Evolutionary conservation across 2,797 vertebrate genomes (phyloP).

Genomic region (Chromis chromis): DNA sequence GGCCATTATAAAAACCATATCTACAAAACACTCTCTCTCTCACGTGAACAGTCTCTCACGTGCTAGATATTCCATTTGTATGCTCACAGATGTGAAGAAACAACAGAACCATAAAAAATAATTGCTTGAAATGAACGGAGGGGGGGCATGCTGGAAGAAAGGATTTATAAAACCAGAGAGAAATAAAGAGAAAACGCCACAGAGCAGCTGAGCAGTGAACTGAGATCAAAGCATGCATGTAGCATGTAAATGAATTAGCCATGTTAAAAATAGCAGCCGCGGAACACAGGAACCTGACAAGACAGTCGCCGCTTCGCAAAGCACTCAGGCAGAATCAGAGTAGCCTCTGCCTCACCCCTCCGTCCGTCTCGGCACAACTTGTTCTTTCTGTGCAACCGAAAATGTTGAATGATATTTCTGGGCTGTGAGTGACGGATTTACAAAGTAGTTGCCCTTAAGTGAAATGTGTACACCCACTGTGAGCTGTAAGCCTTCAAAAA

Average conservation of each 20-base stretch:
- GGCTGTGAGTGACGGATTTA: conserved; percentile 31
- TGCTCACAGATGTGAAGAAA: conserved; percentile 5
- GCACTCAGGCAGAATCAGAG: conserved; percentile 44
- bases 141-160: conserved; percentile 1
- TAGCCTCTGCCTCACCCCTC: conserved; percentile 38
- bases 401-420: conserved; percentile 29
- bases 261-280: conserved; percentile 77
- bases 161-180: conserved; percentile 6
- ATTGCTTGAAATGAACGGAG: conserved; percentile 25
- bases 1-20: not conserved
- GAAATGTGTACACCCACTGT: conserved; percentile 19
- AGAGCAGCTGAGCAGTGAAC: conserved; percentile 45
- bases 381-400: conserved; percentile 18
- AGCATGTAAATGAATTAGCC: conserved; percentile 80
- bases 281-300: conserved; percentile 55
- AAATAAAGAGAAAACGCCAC: conserved; percentile 16
- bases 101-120: not conserved
- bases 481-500: conserved; percentile 44
- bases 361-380: conserved; percentile 1
- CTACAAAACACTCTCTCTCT: not conserved
- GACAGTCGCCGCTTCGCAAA: conserved; percentile 57
- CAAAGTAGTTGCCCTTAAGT: conserved; percentile 38
- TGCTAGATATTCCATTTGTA: not conserved
- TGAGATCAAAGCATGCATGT: conserved; percentile 74
- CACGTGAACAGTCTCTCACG: not conserved